Conservation (phyloP, 2,888 invertebrate species). For the Dorcus hopei region DNA sequence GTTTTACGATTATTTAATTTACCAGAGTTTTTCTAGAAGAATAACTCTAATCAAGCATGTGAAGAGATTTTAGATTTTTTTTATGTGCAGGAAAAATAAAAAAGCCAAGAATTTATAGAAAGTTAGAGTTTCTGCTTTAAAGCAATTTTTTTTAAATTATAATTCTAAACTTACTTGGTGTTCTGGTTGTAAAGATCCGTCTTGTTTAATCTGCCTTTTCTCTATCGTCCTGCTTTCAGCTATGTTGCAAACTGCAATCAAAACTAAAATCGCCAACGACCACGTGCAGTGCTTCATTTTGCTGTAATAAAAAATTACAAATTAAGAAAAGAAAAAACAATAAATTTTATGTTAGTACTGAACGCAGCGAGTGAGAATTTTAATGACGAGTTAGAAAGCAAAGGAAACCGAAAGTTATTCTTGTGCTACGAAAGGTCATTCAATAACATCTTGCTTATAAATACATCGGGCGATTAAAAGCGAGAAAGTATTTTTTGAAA, state of each 20-base stretch:
- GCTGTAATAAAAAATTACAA: conserved; percentile 6
- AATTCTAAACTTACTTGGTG: too few relatives aligned
- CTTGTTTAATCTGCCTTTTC: conserved; percentile 34
- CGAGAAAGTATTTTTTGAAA: conserved; percentile 6
- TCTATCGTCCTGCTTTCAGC: conserved; percentile 38
- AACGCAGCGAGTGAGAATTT: conserved; percentile 1
- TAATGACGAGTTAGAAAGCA: conserved; percentile 12
- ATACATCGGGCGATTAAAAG: neutral
- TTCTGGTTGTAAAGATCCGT: conserved; percentile 5
- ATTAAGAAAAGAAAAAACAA: neutral
- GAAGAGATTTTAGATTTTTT: too few relatives aligned
- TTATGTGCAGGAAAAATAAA: too few relatives aligned
- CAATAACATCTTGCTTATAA: neutral
- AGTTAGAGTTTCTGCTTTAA: too few relatives aligned
- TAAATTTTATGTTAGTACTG: too few relatives aligned
- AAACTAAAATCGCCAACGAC: conserved; percentile 33
- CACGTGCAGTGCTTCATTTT: conserved; percentile 40
- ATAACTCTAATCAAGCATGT: too few relatives aligned
- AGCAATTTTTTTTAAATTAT: too few relatives aligned
- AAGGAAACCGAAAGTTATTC: conserved; percentile 12
- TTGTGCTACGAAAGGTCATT: neutral
- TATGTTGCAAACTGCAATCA: conserved; percentile 32
- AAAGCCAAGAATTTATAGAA: too few relatives aligned
- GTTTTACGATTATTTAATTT: too few relatives aligned
- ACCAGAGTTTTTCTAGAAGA: too few relatives aligned